These are phyloP conservation scores for Proisotoma minuta DNA, from an alignment of 2,888 invertebrate genomes.

Conservation along the genomic window DNA sequence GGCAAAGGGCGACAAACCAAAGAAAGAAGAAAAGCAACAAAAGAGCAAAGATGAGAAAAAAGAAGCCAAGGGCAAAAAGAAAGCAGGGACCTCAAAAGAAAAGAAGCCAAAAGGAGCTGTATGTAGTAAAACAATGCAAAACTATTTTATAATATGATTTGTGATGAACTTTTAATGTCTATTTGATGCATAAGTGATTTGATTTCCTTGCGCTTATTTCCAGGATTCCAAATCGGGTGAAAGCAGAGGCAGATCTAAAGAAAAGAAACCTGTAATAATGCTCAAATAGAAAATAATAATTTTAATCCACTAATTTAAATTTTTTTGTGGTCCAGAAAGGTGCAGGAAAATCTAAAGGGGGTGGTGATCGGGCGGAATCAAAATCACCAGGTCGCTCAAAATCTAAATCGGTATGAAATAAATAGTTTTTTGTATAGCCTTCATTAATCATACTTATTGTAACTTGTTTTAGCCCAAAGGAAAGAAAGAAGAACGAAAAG, in stretches of 20 bases:
- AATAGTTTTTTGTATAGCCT: not conserved
- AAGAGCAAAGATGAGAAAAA: slow-evolving; percentile 4
- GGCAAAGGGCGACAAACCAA: slow-evolving; percentile 8
- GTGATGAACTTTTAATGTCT: too few relatives aligned
- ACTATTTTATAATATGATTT: too few relatives aligned
- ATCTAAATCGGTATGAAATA: not conserved
- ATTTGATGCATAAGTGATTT: too few relatives aligned
- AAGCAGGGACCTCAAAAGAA: not conserved
- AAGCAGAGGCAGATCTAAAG: too few relatives aligned
- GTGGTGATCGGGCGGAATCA: too few relatives aligned
- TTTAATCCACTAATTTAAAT: too few relatives aligned
- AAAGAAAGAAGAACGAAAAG: not conserved
- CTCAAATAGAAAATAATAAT: too few relatives aligned
- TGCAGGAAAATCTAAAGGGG: too few relatives aligned
- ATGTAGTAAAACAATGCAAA: not conserved
- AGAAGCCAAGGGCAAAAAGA: not conserved
- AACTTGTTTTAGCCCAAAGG: not conserved
- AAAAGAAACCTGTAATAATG: too few relatives aligned
- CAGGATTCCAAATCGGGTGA: too few relatives aligned
- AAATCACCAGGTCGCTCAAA: not conserved
- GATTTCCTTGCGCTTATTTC: too few relatives aligned
- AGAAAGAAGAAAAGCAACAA: not conserved
- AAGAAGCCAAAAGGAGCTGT: not conserved
- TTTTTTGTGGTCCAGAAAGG: too few relatives aligned
- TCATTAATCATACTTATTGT: not conserved